Evolutionary conservation across 2,113 vertebrate species (phyloP).

Genomic region (Panurus biarmicus): DNA sequence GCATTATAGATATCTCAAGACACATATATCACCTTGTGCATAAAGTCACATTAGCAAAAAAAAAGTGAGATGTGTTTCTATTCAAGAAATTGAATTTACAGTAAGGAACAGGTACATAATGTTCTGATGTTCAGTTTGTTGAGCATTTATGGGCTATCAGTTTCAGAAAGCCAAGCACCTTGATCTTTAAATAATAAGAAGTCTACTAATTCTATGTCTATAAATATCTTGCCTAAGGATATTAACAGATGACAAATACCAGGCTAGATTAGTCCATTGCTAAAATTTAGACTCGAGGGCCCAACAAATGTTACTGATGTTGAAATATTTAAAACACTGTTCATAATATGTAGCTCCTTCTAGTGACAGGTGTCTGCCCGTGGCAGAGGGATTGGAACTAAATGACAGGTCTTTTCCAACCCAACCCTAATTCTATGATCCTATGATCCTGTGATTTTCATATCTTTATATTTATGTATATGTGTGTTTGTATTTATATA

Average conservation of each 20-base stretch:
- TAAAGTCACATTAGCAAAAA: neutral
- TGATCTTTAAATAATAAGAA: neutral
- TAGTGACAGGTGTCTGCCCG: fast-evolving
- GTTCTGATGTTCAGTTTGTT: neutral
- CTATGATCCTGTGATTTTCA: neutral
- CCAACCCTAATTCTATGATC: neutral
- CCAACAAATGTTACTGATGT: neutral
- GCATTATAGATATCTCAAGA: neutral
- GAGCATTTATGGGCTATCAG: neutral
- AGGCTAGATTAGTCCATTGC: neutral
- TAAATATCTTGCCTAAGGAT: neutral
- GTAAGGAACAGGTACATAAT: neutral
- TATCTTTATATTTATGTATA: neutral
- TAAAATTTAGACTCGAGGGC: neutral
- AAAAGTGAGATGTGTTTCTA: neutral
- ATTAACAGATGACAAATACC: neutral
- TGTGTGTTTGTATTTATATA: neutral
- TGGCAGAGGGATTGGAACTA: neutral
- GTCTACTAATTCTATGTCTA: neutral
- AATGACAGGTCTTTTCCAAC: neutral
- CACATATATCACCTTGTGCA: neutral
- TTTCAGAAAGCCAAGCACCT: neutral
- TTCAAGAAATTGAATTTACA: neutral
- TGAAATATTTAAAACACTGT: neutral
- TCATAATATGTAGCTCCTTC: neutral